Conservation (phyloP, 1,140 invertebrate species). For the Stegodyphus mimosarum region DNA sequence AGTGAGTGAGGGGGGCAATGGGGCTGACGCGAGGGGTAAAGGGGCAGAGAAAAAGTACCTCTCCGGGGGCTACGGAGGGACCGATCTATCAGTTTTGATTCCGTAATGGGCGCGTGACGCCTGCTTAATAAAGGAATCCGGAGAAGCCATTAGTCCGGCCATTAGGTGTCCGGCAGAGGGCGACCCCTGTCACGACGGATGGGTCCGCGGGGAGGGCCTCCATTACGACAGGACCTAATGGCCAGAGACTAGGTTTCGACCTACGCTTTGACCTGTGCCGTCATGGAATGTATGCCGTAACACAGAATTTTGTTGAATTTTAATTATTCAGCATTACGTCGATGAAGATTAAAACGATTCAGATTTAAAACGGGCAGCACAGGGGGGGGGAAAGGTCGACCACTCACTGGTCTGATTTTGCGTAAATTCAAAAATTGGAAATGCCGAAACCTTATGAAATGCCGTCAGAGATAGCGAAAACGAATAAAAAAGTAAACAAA, state of each 20-base stretch:
- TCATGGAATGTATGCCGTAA: not conserved
- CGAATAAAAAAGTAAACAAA: too few relatives aligned
- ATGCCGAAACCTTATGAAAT: too few relatives aligned
- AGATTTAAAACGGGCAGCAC: too few relatives aligned
- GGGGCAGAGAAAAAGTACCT: not conserved
- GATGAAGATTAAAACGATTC: too few relatives aligned
- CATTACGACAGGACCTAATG: not conserved
- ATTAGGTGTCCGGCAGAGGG: conserved; percentile 47
- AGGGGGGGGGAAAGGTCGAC: too few relatives aligned
- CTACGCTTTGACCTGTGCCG: too few relatives aligned
- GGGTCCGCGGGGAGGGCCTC: conserved; percentile 22
- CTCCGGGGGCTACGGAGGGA: not conserved
- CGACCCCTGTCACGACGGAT: conserved; percentile 42
- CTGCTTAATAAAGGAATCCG: conserved; percentile 29
- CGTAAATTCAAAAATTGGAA: too few relatives aligned
- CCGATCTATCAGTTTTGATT: conserved; percentile 55
- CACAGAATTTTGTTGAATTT: not conserved
- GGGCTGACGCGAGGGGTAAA: not conserved
- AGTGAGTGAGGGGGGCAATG: not conserved
- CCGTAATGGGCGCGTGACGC: conserved; percentile 47
- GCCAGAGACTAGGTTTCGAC: not conserved
- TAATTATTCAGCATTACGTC: too few relatives aligned
- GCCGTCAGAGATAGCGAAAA: too few relatives aligned
- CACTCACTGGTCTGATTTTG: too few relatives aligned
- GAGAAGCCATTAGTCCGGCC: conserved; percentile 53